Percentiles rank a stretch among this genome's conserved stretches.
phyloP scores from a whole-genome alignment of 2,888 invertebrate genomes.

The Andrena flavipes region DNA sequence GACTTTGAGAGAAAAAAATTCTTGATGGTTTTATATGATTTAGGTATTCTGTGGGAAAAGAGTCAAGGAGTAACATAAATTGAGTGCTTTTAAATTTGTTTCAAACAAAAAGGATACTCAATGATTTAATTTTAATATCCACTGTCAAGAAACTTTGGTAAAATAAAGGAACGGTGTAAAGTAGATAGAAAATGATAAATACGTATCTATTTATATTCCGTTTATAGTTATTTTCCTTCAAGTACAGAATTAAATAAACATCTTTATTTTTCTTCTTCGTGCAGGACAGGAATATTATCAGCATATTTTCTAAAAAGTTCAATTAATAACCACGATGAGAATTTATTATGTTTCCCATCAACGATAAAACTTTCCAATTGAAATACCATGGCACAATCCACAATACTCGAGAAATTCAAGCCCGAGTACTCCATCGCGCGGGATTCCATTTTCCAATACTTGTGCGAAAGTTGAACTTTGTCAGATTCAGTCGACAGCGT shows the following conservation, averaged over 20 bases:
- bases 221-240: too few species aligned
- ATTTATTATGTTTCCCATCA: not conserved
- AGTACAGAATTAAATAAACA: not conserved
- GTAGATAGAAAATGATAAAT: too few species aligned
- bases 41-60: too few species aligned
- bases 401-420: not conserved
- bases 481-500: conserved; percentile 19
- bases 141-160: too few species aligned
- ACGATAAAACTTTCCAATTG: not conserved
- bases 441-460: conserved; percentile 7
- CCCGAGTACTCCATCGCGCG: not conserved
- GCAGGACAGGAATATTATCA: not conserved
- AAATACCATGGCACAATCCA: too few species aligned
- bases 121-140: too few species aligned
- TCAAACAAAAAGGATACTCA: too few species aligned
- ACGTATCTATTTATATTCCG: too few species aligned
- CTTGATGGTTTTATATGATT: not conserved
- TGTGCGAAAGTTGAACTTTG: conserved; percentile 23
- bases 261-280: not conserved
- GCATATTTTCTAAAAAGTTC: not conserved
- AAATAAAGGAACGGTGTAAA: too few species aligned
- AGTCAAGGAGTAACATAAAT: too few species aligned
- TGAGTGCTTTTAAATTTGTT: too few species aligned
- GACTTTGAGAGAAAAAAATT: not conserved
- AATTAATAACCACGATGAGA: not conserved